These are phyloP conservation scores for Puffinus mauretanicus DNA, from an alignment of 2,113 vertebrate species.

Conservation along the genomic window DNA sequence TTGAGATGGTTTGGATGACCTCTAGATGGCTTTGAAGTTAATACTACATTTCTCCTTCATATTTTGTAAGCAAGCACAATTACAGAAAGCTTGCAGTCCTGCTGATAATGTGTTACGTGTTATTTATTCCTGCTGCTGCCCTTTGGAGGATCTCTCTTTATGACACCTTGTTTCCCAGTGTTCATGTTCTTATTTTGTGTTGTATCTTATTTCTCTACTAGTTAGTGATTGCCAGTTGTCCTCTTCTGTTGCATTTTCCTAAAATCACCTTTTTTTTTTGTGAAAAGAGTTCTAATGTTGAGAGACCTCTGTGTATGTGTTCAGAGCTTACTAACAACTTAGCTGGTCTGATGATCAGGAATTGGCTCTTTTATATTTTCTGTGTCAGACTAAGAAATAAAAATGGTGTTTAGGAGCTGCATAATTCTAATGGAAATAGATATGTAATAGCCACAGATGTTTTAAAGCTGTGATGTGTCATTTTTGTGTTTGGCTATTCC, in stretches of 20 bases:
- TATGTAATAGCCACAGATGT: neutral
- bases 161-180: neutral
- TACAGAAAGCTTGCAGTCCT: neutral
- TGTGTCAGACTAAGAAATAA: neutral
- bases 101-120: neutral
- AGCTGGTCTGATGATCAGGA: neutral
- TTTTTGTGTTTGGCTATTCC: neutral
- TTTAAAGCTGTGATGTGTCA: neutral
- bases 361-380: neutral
- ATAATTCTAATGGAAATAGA: neutral
- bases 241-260: neutral
- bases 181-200: neutral
- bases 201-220: neutral
- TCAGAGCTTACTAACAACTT: neutral
- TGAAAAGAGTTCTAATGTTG: neutral
- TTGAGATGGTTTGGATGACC: neutral
- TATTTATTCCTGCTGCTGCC: neutral
- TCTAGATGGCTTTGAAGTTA: neutral
- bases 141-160: neutral
- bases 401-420: neutral
- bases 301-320: neutral
- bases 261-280: neutral
- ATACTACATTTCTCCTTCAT: neutral
- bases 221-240: neutral
- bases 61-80: neutral